A percentile compares a stretch with the other conserved stretches of the same genome.
Conservation (phyloP, 2,888 invertebrate genomes). For the Parnassius orleans region DNA sequence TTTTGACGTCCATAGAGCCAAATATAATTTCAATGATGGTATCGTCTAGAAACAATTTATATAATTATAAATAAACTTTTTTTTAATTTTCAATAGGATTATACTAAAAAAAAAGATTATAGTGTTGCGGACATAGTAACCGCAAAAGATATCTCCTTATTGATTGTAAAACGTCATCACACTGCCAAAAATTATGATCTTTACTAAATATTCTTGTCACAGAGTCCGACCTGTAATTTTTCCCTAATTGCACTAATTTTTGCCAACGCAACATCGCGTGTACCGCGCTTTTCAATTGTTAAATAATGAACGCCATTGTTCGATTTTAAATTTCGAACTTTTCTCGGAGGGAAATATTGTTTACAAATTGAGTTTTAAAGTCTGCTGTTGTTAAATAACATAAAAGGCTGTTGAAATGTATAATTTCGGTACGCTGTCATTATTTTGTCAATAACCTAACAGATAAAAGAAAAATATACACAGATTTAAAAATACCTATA, state of each 20-base stretch:
- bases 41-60: too few species aligned
- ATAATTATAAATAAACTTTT: too few species aligned
- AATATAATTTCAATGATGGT: too few species aligned
- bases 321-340: background rate
- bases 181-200: background rate
- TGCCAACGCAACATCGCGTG: conserved; percentile 7
- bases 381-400: background rate
- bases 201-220: background rate
- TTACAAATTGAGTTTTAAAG: conserved; percentile 1
- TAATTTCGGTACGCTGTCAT: too few species aligned
- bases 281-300: background rate
- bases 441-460: too few species aligned
- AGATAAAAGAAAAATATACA: too few species aligned
- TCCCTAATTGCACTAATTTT: background rate
- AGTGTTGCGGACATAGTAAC: too few species aligned
- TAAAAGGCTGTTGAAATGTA: background rate
- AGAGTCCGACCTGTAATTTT: background rate
- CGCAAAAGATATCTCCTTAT: too few species aligned
- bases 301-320: conserved; percentile 4
- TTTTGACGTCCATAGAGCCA: too few species aligned
- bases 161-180: background rate
- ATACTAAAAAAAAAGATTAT: too few species aligned
- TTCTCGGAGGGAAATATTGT: background rate
- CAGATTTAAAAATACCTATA: too few species aligned
- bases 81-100: too few species aligned